phyloP scores from a whole-genome alignment of 2,113 vertebrate genomes.

The Picathartes gymnocephalus region DNA sequence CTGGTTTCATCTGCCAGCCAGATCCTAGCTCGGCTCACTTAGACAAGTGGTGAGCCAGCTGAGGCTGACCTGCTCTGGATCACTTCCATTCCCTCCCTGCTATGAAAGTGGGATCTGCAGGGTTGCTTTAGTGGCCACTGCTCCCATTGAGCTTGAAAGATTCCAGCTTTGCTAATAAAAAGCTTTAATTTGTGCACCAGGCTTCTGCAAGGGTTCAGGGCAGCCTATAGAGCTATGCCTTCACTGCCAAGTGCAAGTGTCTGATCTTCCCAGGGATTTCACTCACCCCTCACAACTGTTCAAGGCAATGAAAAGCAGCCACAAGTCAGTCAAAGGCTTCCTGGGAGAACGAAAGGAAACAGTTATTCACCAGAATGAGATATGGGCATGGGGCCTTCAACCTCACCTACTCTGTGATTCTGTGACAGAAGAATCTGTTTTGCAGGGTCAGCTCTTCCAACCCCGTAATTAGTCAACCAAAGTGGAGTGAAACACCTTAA shows the following conservation, averaged over 20 bases:
- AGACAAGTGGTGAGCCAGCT: background rate
- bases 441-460: background rate
- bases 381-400: background rate
- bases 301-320: background rate
- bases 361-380: background rate
- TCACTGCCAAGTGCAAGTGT: background rate
- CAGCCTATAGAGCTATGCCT: background rate
- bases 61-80: background rate
- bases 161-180: background rate
- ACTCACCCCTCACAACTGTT: background rate
- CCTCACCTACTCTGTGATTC: background rate
- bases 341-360: background rate
- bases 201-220: background rate
- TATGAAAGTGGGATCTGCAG: background rate
- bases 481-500: background rate
- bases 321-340: background rate
- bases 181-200: background rate
- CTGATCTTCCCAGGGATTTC: background rate
- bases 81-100: background rate
- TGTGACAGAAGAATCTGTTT: background rate
- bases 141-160: background rate
- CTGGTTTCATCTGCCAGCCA: background rate
- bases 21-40: rapidly evolving
- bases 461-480: background rate
- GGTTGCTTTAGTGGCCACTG: background rate